Evolutionary conservation across 1,140 invertebrate species (phyloP).

Genomic region (Heliconius himera): DNA sequence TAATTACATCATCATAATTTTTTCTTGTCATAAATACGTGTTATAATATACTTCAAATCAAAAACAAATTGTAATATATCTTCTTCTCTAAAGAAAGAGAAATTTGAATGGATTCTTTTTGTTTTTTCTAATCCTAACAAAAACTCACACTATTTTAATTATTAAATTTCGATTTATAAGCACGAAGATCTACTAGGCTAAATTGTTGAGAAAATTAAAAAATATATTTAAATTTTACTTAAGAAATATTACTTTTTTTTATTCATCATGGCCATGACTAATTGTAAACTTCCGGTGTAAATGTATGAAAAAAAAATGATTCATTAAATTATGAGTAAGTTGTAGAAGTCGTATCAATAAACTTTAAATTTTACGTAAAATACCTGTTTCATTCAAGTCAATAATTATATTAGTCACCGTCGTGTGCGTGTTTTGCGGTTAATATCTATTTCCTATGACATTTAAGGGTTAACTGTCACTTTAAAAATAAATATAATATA

Average conservation of each 20-base stretch:
- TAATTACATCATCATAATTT: neutral
- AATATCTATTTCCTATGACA: neutral
- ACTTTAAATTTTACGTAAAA: slow-evolving; percentile 23
- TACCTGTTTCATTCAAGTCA: slow-evolving; percentile 25
- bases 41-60: neutral
- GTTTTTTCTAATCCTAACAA: too few relatives aligned
- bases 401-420: slow-evolving; percentile 27
- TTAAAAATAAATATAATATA: neutral
- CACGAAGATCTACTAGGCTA: neutral
- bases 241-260: neutral
- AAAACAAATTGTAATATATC: neutral
- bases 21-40: neutral
- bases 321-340: neutral
- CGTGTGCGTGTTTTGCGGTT: slow-evolving; percentile 11
- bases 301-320: neutral
- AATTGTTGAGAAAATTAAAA: neutral
- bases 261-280: neutral
- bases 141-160: neutral
- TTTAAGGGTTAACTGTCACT: neutral
- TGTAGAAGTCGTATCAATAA: neutral
- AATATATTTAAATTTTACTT: neutral
- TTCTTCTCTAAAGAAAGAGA: too few relatives aligned
- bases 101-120: too few relatives aligned
- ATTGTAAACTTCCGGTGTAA: neutral
- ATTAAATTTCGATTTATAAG: neutral